phyloP scores from a whole-genome alignment of 2,888 invertebrate species.

The Gortyna flavago region DNA sequence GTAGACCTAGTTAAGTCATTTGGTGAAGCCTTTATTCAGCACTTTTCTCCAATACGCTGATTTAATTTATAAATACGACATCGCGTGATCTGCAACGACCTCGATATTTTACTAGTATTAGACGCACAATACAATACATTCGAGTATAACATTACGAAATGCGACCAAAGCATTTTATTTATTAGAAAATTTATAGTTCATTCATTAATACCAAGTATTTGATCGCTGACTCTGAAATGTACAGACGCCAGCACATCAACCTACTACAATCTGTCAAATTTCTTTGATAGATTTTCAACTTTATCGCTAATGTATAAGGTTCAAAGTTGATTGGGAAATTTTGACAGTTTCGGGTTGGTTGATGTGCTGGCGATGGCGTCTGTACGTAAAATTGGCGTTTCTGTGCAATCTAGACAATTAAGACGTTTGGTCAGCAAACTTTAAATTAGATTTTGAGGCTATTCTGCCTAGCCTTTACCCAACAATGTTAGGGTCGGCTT shows the following conservation, averaged over 20 bases:
- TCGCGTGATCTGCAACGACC: conserved; percentile 25
- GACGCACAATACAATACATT: conserved; percentile 10
- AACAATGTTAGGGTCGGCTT: too few species aligned
- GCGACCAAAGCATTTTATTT: background rate
- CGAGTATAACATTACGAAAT: conserved; percentile 46
- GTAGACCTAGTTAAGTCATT: background rate
- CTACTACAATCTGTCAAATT: too few species aligned
- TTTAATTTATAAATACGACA: background rate
- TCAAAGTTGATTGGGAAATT: too few species aligned
- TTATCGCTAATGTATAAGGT: too few species aligned
- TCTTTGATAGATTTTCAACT: too few species aligned
- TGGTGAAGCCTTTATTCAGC: background rate
- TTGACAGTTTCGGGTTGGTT: too few species aligned
- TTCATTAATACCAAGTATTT: conserved; percentile 27
- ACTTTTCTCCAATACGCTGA: background rate
- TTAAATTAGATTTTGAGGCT: background rate
- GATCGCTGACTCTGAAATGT: conserved; percentile 8
- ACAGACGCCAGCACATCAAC: too few species aligned
- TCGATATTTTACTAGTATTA: conserved; percentile 25
- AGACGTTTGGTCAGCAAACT: background rate
- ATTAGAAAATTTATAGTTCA: conserved; percentile 27
- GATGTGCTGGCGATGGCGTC: too few species aligned
- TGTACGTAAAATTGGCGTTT: background rate
- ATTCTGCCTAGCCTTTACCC: too few species aligned
- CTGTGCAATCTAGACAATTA: background rate